These are phyloP conservation scores for Sebastiscus tertius DNA, from an alignment of 2,797 vertebrate genomes.

Conservation along the genomic window DNA sequence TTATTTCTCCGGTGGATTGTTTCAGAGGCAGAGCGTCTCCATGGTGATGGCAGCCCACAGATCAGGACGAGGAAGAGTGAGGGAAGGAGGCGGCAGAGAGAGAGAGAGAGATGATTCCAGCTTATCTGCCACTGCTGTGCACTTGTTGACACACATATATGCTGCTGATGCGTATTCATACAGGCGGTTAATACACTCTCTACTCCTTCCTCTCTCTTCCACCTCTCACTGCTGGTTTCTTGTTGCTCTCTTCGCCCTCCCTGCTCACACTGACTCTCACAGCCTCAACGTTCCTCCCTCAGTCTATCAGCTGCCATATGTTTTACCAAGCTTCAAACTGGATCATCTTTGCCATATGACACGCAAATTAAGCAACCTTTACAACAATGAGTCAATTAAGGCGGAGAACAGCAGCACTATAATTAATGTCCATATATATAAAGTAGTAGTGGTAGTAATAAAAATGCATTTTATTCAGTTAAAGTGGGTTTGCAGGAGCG, in stretches of 20 bases:
- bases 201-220: background rate
- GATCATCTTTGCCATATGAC: conserved; percentile 11
- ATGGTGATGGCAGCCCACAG: conserved; percentile 93
- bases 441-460: background rate
- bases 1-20: conserved; percentile 79
- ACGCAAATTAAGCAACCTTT: background rate
- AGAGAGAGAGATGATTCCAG: conserved; percentile 61
- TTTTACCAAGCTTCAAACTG: conserved; percentile 23
- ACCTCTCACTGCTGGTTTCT: conserved; percentile 12
- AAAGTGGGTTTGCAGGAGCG: background rate
- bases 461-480: background rate
- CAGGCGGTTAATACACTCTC: conserved; percentile 46
- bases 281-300: background rate
- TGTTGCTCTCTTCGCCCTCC: conserved; percentile 3
- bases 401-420: background rate
- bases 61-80: conserved; percentile 60
- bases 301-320: conserved; percentile 2
- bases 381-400: background rate
- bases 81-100: conserved; percentile 50
- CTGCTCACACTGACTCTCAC: background rate
- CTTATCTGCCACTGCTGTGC: conserved; percentile 77
- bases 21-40: conserved; percentile 89
- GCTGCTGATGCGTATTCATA: conserved; percentile 55
- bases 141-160: conserved; percentile 78
- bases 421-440: background rate